Base-by-base conservation (phyloP, 2,888 invertebrate species). In the Torymus tubicola region DNA sequence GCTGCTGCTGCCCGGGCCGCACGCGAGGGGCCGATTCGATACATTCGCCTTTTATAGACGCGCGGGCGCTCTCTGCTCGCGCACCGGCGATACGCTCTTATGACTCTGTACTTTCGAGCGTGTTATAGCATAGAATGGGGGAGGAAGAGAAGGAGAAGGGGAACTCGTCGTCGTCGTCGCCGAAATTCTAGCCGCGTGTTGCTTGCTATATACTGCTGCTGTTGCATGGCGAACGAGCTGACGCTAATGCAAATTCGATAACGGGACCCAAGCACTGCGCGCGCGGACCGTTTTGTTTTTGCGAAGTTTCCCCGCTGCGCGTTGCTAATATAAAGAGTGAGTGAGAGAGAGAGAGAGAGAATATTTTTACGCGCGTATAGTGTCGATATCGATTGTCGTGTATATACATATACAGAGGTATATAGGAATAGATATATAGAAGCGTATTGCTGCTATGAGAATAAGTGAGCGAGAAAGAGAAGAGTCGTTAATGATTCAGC, bases 31-130 rank as follows among this genome's bases (percentile, higher is more conserved):
- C 16, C 64, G 68, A 75, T 68, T 75, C 75, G 75, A 75, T 75
- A 75, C 75, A 68, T 68, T 75, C 68, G 69, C 76, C 76, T 76
- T 76, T 76, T 76, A 76, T 69, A 69, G 76, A 11, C 72, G 53
- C 12, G 64, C 55, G 31, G 63, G 69, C 61, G 69, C 63, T 61
- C 55, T 63, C 16, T 55, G 69, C 76, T 67, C 31, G 31, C 31
- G 64, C 55, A 55, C 69, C 76, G 69, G 69, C 63, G 69, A 63
- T 64, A 42, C 57, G 69, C 76, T 67, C 60, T 61, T 69, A 57
- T 64, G 77, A 68, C 61, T 60, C 16, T 60, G 68, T 60, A 61
- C 68, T 67, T 60, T 58, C 72, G 72, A 31, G 31, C 31, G 31
- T 31, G 31, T 31, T 31, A 31, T 31, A 31, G 31, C 31, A 31